Conservation (phyloP, 2,113 vertebrate genomes). For the Phasianus colchicus region DNA sequence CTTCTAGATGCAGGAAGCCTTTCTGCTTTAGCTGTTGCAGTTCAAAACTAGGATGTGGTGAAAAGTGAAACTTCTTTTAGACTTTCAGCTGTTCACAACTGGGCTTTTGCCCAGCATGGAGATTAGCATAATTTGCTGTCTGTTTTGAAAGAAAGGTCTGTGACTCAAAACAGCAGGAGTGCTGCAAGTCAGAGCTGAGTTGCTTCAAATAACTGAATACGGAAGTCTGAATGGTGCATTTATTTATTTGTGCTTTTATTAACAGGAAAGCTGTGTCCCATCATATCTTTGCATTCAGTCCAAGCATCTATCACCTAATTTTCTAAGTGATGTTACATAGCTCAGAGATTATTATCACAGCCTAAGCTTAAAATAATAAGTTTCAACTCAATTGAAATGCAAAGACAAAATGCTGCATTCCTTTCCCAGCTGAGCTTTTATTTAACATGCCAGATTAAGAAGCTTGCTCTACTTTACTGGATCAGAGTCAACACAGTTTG, state of each 20-base stretch:
- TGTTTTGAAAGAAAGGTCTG: constrained; percentile 27
- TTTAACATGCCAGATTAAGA: constrained; percentile 58
- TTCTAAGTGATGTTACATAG: not conserved
- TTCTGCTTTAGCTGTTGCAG: not conserved
- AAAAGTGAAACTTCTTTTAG: constrained; percentile 41
- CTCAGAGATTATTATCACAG: not conserved
- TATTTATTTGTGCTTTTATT: constrained; percentile 1
- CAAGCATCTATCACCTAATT: not conserved
- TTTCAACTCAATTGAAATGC: constrained; percentile 54
- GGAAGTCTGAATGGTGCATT: not conserved
- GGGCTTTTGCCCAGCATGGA: constrained; percentile 13
- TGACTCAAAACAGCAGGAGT: not conserved
- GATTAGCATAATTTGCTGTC: constrained; percentile 29
- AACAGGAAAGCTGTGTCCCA: not conserved
- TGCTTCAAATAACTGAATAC: not conserved
- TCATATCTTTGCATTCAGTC: not conserved
- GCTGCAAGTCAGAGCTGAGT: constrained; percentile 12
- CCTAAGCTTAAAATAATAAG: constrained; percentile 51
- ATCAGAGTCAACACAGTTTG: constrained; percentile 46
- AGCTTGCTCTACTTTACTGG: constrained; percentile 39
- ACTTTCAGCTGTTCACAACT: not conserved
- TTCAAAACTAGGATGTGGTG: constrained; percentile 3
- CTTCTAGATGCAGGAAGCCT: not conserved
- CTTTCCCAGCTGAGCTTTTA: constrained; percentile 49
- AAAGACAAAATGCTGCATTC: constrained; percentile 51